Base-by-base conservation (phyloP, 2,888 invertebrate genomes). In the Cerceris ruficornis region DNA sequence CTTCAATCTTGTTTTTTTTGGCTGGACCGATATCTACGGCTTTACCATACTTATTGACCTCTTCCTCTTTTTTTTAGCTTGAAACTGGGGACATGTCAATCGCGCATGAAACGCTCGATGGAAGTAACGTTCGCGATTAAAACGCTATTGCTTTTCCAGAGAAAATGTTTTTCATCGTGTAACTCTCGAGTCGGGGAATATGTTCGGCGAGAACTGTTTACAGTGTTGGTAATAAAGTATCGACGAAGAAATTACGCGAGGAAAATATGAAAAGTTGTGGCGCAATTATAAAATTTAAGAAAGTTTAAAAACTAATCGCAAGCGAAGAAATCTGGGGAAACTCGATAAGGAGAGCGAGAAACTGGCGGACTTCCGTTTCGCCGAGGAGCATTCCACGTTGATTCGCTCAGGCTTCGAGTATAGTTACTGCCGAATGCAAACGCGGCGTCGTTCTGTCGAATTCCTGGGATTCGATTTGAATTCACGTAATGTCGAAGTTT, bases 391-490 rank as follows among this genome's bases (percentile, higher is more conserved):
- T 85, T 85, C 78, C 68, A 69, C 74, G 83, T 70, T 83, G 81
- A 80, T 77, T 86, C 80, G 79, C 74, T 41, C 60, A 68, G 65
- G 74, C 83, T 69, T 72, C 76, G 60, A 85, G 83, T 65, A 80
- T 77, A 80, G 83, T 80, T 83, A 78, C 72, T 64, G 60, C 50
- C 83, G 79, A 81, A 81, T 83, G 81, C 67, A 75, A 72, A 58
- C 55, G 59, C 9, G 6, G 71, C 71, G 77, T 75, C 77, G 72
- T 81, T 81, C 72, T 73, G 74, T 66, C 69, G 74, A 86, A 72
- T 81, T 84, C 68, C 75, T 58, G 65, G 80, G 49, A 78, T 81
- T 86, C 74, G 82, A 86, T 86, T 83, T 69, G 70, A 78, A 67
- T 28, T 83, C 82, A 74, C 68, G 75, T 81, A 81, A 72, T 69